Evolutionary conservation across 2,113 vertebrate genomes (phyloP).

Genomic region (Phrynosoma blainvillii): DNA sequence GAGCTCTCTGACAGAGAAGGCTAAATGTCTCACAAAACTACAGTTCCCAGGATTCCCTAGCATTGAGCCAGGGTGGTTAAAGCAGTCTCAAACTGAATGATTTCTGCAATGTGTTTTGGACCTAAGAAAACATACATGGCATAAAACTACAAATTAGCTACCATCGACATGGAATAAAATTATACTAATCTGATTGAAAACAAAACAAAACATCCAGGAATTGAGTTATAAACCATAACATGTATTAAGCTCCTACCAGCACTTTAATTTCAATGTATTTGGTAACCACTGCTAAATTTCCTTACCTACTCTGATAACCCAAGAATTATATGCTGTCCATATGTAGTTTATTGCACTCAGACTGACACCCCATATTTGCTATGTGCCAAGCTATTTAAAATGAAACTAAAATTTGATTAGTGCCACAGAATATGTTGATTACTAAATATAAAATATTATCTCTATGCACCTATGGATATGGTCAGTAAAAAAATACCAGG

Average conservation of each 20-base stretch:
- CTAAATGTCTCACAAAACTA: no score
- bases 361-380: background rate
- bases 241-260: background rate
- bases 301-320: background rate
- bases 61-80: no score
- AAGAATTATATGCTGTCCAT: background rate
- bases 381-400: constrained; percentile 1
- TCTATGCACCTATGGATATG: background rate
- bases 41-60: no score
- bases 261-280: background rate
- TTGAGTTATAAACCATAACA: background rate
- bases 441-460: background rate
- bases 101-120: no score
- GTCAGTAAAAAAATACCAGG: background rate
- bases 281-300: accelerated
- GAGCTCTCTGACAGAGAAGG: no score
- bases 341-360: background rate
- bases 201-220: background rate
- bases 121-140: background rate
- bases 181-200: background rate
- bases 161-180: background rate
- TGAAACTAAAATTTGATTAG: background rate
- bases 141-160: background rate
- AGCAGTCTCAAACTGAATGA: no score
- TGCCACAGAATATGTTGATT: background rate